Base-by-base conservation (phyloP, 2,797 vertebrate species). In the Urocyon cinereoargenteus region DNA sequence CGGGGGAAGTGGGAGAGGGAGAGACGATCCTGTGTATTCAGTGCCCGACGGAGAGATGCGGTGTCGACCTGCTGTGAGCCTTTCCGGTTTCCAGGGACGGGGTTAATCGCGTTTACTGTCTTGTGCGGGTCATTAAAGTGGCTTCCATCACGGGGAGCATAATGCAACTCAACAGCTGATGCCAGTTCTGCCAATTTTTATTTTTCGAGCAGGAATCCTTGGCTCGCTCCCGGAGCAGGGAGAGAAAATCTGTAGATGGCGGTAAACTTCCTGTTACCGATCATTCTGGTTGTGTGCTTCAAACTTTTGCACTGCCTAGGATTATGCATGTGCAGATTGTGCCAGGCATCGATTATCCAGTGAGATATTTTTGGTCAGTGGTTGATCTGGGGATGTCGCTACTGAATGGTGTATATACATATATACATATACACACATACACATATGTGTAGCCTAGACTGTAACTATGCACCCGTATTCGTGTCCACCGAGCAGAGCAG, bases 211-310 rank as follows among this genome's bases (percentile, higher is more conserved):
- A 83, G 79, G 70, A 93, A 89, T 34, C 95, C 88, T 73, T 31
- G 90, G 68, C 78, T 88, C 10, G 8, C 59, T 79, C 28, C 21
- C 16, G 7, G 57, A 87, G 82, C 93, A 2, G 70, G 1, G 83
- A 96, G 64, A 77, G 90, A 66, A 16, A 57, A 94, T 96, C 97
- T 97, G 97, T 95, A 96, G 86, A 91, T 93, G 92, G 98, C 96
- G 9, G 94, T 95, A 94, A 94, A 97, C 97, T 98, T 97, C 97
- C 95, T 96, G 90, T 82, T 51, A 45, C 86, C 2, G 59, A 75
- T 89, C 15, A 68, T 68, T 87, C 68, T 72, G 59, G 79, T 34
- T 34, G 26, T 86, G 91, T n/a, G 75, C 36, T 82, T 84, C 95
- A 96, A 98, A 98, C 94, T 98, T 98, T 96, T 79, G 90, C 78